Conservation (phyloP, 2,888 invertebrate species). For the Eupithecia centaureata region DNA sequence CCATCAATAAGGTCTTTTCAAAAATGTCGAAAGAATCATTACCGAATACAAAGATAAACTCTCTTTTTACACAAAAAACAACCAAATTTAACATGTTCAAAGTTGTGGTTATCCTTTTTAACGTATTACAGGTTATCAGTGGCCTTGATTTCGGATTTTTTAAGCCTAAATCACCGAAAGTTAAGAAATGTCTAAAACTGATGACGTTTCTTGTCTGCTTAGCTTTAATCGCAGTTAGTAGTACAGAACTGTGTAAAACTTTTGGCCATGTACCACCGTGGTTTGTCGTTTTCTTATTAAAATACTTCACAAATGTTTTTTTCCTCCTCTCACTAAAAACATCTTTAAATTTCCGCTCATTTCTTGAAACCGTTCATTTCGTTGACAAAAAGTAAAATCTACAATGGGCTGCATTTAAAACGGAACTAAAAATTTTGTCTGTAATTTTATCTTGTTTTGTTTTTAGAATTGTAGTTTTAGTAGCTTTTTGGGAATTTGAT, state of each 20-base stretch:
- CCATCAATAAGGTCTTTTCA: neutral
- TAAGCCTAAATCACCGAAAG: neutral
- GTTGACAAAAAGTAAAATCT: neutral
- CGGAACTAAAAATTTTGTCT: neutral
- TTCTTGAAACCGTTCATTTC: neutral
- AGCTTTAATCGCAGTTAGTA: neutral
- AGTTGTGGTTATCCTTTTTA: neutral
- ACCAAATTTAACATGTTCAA: neutral
- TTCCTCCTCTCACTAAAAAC: neutral
- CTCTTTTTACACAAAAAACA: neutral
- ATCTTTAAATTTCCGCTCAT: neutral
- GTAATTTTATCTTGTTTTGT: neutral
- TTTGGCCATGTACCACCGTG: neutral
- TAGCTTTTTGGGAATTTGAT: neutral
- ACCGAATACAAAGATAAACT: neutral
- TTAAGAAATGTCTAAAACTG: neutral
- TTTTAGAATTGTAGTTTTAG: neutral
- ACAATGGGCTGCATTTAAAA: neutral
- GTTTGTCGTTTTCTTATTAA: neutral
- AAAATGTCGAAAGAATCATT: neutral
- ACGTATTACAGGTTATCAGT: neutral
- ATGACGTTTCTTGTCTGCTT: neutral
- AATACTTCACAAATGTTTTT: neutral
- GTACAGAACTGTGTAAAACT: neutral
- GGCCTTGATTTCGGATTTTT: neutral